phyloP scores from a whole-genome alignment of 2,113 vertebrate genomes.

The Osmerus eperlanus region DNA sequence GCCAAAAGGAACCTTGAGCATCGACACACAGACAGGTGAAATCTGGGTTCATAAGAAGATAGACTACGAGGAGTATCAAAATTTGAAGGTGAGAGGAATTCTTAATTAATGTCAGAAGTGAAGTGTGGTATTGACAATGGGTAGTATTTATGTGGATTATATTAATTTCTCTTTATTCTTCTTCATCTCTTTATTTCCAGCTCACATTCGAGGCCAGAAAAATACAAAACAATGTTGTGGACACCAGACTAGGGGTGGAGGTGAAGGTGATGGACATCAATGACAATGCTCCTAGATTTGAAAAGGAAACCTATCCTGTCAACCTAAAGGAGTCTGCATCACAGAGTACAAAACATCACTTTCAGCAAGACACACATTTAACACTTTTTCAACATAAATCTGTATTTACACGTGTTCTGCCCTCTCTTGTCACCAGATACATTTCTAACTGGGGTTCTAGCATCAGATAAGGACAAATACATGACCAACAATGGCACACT shows the following conservation, averaged over 20 bases:
- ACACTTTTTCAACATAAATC: too few relatives aligned
- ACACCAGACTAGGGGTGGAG: constrained; percentile 46
- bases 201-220: constrained; percentile 37
- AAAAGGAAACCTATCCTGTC: not conserved
- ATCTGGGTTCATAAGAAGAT: constrained; percentile 40
- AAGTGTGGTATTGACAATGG: not conserved
- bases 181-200: constrained; percentile 30
- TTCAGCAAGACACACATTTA: not conserved
- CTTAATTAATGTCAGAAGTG: not conserved
- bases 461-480: constrained; percentile 36
- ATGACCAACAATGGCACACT: constrained; percentile 30
- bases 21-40: constrained; percentile 26
- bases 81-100: constrained; percentile 30
- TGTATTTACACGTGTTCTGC: not conserved
- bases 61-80: constrained; percentile 40
- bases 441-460: constrained; percentile 11
- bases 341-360: constrained; percentile 49
- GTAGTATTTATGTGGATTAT: not conserved
- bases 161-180: not conserved
- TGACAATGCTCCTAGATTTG: constrained; percentile 55
- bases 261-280: constrained; percentile 51
- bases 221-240: fast-evolving
- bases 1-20: constrained; percentile 36
- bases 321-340: constrained; percentile 27
- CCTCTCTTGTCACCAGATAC: constrained; percentile 37